Percentiles rank a stretch among this genome's conserved stretches.
phyloP scores from a whole-genome alignment of 2,888 invertebrate genomes.

The Lasius fuliginosus region DNA sequence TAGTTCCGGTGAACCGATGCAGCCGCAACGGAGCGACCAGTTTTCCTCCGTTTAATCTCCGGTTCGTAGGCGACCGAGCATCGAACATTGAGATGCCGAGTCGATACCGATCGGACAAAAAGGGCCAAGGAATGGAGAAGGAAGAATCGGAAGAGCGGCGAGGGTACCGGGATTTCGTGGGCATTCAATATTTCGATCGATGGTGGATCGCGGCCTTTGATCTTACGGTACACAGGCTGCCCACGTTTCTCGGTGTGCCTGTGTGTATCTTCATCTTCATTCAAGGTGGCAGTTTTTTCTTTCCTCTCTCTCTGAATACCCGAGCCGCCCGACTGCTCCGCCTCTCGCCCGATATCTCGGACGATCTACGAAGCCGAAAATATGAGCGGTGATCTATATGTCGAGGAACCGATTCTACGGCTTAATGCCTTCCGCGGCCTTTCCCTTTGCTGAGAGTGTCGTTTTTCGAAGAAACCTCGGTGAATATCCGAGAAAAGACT shows the following conservation, averaged over 20 bases:
- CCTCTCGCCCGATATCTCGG: constrained; percentile 26
- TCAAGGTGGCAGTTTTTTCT: constrained; percentile 77
- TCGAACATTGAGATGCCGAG: background rate
- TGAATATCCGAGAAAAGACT: background rate
- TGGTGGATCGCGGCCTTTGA: constrained; percentile 73
- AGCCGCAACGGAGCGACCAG: background rate
- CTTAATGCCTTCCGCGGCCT: constrained; percentile 32
- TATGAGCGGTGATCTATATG: constrained; percentile 59
- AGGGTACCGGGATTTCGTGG: constrained; percentile 49
- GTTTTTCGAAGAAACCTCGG: constrained; percentile 20
- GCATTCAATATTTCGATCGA: constrained; percentile 81
- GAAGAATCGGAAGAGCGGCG: constrained; percentile 73
- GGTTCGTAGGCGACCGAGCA: constrained; percentile 25
- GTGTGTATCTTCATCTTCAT: constrained; percentile 79
- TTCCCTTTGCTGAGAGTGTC: constrained; percentile 14
- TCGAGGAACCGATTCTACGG: constrained; percentile 63
- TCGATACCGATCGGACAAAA: constrained; percentile 6
- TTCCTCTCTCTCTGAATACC: constrained; percentile 49
- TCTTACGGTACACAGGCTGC: constrained; percentile 80
- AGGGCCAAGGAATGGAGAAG: constrained; percentile 13
- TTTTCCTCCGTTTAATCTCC: constrained; percentile 42
- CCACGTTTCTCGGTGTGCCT: constrained; percentile 70
- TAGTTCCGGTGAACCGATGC: constrained; percentile 24
- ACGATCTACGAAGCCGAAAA: constrained; percentile 20
- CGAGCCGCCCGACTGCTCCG: constrained; percentile 22